phyloP scores from a whole-genome alignment of 2,888 invertebrate species.

The Drosophila emarginata region DNA sequence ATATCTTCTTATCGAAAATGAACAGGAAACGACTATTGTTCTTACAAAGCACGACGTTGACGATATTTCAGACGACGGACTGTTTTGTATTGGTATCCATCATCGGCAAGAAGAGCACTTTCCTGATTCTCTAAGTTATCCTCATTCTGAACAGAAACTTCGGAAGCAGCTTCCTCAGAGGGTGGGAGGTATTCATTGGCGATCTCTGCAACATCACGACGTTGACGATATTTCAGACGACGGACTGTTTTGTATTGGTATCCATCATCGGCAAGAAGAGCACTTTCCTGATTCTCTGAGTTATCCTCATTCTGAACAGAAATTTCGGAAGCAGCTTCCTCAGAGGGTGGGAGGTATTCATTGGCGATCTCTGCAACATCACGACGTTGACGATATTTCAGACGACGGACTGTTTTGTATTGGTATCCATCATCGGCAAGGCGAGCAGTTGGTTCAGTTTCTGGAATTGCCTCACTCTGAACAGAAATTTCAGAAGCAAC shows the following conservation, averaged over 20 bases:
- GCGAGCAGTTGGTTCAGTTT: slow-evolving; percentile 50
- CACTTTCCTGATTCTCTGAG: slow-evolving; percentile 36
- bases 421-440: slow-evolving; percentile 65
- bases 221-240: slow-evolving; percentile 67
- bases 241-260: slow-evolving; percentile 73
- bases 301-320: slow-evolving; percentile 36
- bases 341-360: slow-evolving; percentile 65
- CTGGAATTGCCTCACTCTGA: slow-evolving; percentile 20
- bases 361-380: slow-evolving; percentile 63
- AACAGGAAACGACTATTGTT: slow-evolving; percentile 44
- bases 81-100: slow-evolving; percentile 73
- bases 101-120: slow-evolving; percentile 51
- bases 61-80: slow-evolving; percentile 72
- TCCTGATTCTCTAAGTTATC: slow-evolving; percentile 50
- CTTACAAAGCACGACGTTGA: slow-evolving; percentile 70
- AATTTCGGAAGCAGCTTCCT: slow-evolving; percentile 40
- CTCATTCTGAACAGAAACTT: slow-evolving; percentile 28
- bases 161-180: slow-evolving; percentile 45
- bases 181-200: slow-evolving; percentile 62
- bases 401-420: slow-evolving; percentile 64
- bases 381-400: slow-evolving; percentile 69
- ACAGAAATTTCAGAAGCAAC: slow-evolving; percentile 40
- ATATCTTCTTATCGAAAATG: slow-evolving; percentile 56
- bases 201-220: slow-evolving; percentile 71
- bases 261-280: slow-evolving; percentile 55